Evolutionary conservation across 2,888 invertebrate genomes (phyloP), one percentile per base, ranked within the genome.

Genomic region (Psylliodes chrysocephalus): DNA sequence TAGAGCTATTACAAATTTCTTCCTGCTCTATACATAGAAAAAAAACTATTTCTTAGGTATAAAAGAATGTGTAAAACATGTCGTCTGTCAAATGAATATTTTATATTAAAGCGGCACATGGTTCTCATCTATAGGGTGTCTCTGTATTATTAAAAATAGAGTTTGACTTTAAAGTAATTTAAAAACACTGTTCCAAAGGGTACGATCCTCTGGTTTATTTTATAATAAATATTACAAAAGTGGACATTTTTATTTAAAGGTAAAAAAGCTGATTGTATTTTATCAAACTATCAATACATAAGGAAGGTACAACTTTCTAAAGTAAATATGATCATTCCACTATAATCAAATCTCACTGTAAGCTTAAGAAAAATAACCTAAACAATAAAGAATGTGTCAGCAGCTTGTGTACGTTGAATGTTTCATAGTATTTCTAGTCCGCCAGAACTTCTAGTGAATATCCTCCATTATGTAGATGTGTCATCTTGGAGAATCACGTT

Each of bases 401-500:
- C 35, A 35, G 33, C 22, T 56, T 35, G 51, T 51, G 30, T 33
- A 47, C 46, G 12, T 18, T 56, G 46, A 60, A 60, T 60, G 18
- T 53, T 44, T 53, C 44, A 44, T 33, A 46, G 46, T 35, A 44
- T 12, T 33, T 19, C 46, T 46, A 22, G 46, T 46, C 14, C 46
- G 22, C 14, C 46, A 22, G 56, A 56, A 46, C 46, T 18, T 46
- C 46, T 47, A 35, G 61, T 47, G 53, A 61, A 56, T 57, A 33
- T 60, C 35, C 46, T 40, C 51, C 38, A 52, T 60, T 64, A 62
- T 62, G 42, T 54, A 51, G 25, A 60, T 56, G 60, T 56, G 47
- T 60, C 56, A 60, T 56, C 64, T 60, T 60, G 57, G 44, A 65
- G 57, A 59, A 65, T 59, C 57, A 49, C 59, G 49, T 54, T 44